Evolutionary conservation across 2,888 invertebrate species (phyloP), one percentile per base, ranked within the genome.

Genomic region (Buathra laborator): DNA sequence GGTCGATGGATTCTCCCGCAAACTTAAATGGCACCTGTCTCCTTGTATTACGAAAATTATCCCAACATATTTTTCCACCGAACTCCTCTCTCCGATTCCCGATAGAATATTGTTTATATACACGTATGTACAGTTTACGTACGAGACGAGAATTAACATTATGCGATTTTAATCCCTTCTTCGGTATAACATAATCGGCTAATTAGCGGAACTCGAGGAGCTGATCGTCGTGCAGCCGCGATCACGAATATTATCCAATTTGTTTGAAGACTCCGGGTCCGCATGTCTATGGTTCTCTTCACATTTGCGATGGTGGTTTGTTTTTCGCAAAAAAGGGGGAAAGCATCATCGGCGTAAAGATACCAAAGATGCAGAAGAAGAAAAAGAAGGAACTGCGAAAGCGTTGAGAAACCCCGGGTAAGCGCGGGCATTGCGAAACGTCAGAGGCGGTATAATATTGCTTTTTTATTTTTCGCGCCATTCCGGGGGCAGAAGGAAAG

Each of bases 161-260:
- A 62, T 71, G 76, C 79, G 74, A 74, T 70, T 51, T 79, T 75
- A 75, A 85, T 81, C 66, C 82, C 62, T 74, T 64, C 71, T 76
- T 37, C 19, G 79, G 37, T 75, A 76, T 62, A 85, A 76, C 71
- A 82, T 82, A 82, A 85, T 85, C 82, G 85, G 75, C 82, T 85
- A 82, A 85, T 85, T 85, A 79, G 82, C 79, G 85, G 79, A 82
- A 85, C 81, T 85, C 82, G 71, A 79, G 82, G 72, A 85, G 82
- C 82, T 72, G 68, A 19, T 56, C 44, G 74, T 32, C 74, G 56
- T n/a, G 68, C 53, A 46, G 19, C 12, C 37, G 59, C 14, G 14
- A 78, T 74, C 72, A 19, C 37, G 64, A 70, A 79, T 79, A 78
- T 84, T 75, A 82, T 82, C 85, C 85, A 85, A 85, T 85, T 85